A percentile compares a stretch with the other conserved stretches of the same genome.
Conservation (phyloP, 2,797 vertebrate species). For the Neomorphus geoffroyi region DNA sequence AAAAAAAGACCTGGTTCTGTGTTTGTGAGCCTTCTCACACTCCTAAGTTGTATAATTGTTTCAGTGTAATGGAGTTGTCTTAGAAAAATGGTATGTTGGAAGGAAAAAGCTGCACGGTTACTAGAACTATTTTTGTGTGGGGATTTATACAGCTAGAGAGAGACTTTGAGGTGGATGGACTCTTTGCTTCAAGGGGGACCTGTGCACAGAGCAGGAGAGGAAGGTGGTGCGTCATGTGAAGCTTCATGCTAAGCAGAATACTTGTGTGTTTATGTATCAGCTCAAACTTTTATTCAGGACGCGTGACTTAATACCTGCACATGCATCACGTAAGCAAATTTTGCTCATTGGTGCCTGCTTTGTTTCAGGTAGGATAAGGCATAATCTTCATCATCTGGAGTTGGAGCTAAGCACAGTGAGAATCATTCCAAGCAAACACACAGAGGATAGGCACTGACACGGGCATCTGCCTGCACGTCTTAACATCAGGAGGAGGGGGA, state of each 20-base stretch:
- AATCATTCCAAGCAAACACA: constrained; percentile 8
- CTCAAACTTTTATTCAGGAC: not conserved
- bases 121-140: not conserved
- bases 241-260: not conserved
- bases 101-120: not conserved
- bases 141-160: not conserved
- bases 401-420: not conserved
- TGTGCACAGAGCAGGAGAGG: not conserved
- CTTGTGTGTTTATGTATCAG: constrained; percentile 12
- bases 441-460: constrained; percentile 25
- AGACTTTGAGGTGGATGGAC: not conserved
- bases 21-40: not conserved
- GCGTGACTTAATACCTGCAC: constrained; percentile 10
- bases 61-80: not conserved
- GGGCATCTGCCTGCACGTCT: constrained; percentile 43
- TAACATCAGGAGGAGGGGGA: constrained; percentile 25
- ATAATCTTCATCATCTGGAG: constrained; percentile 52
- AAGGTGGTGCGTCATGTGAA: not conserved
- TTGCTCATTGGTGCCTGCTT: constrained; percentile 47
- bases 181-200: not conserved
- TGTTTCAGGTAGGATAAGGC: constrained; percentile 11
- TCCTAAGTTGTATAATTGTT: not conserved
- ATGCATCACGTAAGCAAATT: constrained; percentile 34
- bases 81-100: not conserved
- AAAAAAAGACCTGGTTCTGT: not conserved